Percentiles rank a stretch among this genome's conserved stretches.
Conservation (phyloP, 2,797 vertebrate genomes). For the Melanotaenia nigrans region DNA sequence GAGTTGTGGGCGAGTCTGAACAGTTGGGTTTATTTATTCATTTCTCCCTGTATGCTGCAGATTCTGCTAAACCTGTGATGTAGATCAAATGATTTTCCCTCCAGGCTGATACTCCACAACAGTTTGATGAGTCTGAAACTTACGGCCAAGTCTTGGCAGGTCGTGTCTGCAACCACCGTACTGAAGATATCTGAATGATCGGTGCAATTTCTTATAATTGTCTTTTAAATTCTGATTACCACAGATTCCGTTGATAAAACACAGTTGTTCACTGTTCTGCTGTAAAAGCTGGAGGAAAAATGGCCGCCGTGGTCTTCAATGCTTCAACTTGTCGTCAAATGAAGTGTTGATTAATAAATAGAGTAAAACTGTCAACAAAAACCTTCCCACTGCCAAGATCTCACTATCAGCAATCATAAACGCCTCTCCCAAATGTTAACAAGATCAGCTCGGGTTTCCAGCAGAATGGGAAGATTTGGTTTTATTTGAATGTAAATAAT, state of each 20-base stretch:
- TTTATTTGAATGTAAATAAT: no score
- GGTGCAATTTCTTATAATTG: conserved; percentile 45
- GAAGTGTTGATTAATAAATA: conserved; percentile 71
- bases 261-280: background rate
- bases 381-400: conserved; percentile 47
- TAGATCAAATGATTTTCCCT: conserved; percentile 42
- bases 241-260: conserved; percentile 9
- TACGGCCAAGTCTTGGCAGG: conserved; percentile 47
- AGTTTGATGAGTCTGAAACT: conserved; percentile 48
- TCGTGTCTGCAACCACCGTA: conserved; percentile 41
- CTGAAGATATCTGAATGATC: conserved; percentile 30
- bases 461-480: no score
- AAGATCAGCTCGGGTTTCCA: no score
- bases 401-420: no score
- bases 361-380: conserved; percentile 51
- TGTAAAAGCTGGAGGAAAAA: conserved; percentile 29
- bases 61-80: conserved; percentile 30
- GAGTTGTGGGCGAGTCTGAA: conserved; percentile 11
- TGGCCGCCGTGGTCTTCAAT: conserved; percentile 49
- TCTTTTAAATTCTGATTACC: conserved; percentile 31
- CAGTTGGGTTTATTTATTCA: conserved; percentile 23
- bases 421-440: no score
- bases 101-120: conserved; percentile 41
- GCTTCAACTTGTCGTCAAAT: conserved; percentile 66
- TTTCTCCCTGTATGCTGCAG: background rate